phyloP scores from a whole-genome alignment of 1,140 invertebrate species.

The Uloborus diversus region DNA sequence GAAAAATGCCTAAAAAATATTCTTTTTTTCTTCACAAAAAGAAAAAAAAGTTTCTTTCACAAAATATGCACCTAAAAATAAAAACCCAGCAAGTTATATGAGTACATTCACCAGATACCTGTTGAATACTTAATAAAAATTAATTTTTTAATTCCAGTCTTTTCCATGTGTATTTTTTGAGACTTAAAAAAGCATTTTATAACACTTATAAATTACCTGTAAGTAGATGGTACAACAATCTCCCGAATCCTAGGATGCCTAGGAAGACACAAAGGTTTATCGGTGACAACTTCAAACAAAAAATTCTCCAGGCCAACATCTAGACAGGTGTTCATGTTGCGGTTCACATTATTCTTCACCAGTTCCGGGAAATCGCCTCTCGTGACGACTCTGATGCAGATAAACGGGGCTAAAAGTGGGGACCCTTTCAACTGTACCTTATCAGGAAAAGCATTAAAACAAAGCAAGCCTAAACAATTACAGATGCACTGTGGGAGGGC shows the following conservation, averaged over 20 bases:
- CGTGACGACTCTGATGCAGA: slow-evolving; percentile 95
- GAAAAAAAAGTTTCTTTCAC: no score
- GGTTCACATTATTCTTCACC: slow-evolving; percentile 85
- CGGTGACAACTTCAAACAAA: slow-evolving; percentile 96
- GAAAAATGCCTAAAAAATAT: no score
- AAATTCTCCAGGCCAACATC: slow-evolving; percentile 95
- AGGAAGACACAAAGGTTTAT: slow-evolving; percentile 77
- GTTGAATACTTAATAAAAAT: no score
- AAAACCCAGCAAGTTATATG: no score
- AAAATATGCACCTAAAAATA: no score
- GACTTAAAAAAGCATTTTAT: no score
- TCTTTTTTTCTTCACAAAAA: no score
- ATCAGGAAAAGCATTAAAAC: slow-evolving; percentile 95
- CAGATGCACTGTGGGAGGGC: slow-evolving; percentile 80
- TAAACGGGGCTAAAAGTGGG: slow-evolving; percentile 90
- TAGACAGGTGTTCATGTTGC: slow-evolving; percentile 89
- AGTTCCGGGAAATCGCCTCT: slow-evolving; percentile 93
- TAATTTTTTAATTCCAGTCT: no score
- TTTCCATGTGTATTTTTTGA: no score
- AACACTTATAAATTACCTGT: no score
- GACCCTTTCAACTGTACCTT: slow-evolving; percentile 90
- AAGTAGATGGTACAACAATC: slow-evolving; percentile 85
- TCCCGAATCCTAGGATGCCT: slow-evolving; percentile 79
- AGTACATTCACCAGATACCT: no score
- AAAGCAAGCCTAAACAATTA: slow-evolving; percentile 88